These are phyloP conservation scores for Manacus vitellinus DNA, from an alignment of 2,113 vertebrate genomes.

Conservation along the genomic window DNA sequence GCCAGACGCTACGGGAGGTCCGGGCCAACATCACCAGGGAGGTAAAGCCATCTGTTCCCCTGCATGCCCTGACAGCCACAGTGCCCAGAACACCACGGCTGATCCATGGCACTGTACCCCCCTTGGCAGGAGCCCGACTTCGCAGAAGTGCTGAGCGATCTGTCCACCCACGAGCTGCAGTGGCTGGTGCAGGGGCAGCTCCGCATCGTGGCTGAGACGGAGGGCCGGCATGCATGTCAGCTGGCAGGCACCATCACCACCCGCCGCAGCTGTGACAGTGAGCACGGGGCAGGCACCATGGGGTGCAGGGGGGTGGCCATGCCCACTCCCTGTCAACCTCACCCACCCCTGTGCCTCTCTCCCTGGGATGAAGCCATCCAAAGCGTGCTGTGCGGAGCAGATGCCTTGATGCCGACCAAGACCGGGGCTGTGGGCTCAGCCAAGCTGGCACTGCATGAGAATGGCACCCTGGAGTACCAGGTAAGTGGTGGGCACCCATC, in stretches of 20 bases:
- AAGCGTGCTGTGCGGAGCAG: conserved; percentile 90
- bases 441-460: conserved; percentile 85
- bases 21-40: conserved; percentile 83
- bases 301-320: background rate
- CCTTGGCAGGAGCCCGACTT: conserved; percentile 85
- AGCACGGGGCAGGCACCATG: conserved; percentile 40
- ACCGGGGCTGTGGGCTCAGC: conserved; percentile 91
- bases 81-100: background rate
- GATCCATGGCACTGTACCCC: background rate
- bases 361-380: conserved; percentile 81
- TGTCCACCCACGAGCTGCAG: conserved; percentile 87
- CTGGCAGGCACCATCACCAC: conserved; percentile 87
- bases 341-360: background rate
- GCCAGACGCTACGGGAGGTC: conserved; percentile 84
- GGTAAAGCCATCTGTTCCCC: conserved; percentile 70
- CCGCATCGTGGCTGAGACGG: conserved; percentile 82
- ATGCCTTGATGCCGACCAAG: conserved; percentile 85
- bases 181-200: conserved; percentile 92
- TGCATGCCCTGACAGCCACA: fast-evolving
- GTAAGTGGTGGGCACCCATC: conserved; percentile 40
- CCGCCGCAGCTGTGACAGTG: conserved; percentile 93
- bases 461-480: conserved; percentile 92
- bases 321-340: background rate
- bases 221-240: conserved; percentile 66
- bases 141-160: conserved; percentile 88